phyloP scores from a whole-genome alignment of 2,113 vertebrate species.

The Malurus cyaneus region DNA sequence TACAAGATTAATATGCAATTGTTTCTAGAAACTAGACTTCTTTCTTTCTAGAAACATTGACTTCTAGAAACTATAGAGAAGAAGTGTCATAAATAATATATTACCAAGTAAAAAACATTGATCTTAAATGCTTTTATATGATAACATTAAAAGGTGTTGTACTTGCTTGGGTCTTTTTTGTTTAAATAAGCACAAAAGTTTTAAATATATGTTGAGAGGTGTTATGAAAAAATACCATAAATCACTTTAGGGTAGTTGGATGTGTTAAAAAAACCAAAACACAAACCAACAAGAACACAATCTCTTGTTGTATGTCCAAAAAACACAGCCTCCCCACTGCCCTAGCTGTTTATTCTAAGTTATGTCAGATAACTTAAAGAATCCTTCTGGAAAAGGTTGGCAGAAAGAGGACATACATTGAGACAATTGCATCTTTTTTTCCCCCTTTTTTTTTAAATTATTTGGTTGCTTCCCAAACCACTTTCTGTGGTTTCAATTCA shows the following conservation, averaged over 20 bases:
- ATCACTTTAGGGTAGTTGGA: neutral
- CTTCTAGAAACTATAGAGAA: neutral
- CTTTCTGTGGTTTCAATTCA: conserved; percentile 13
- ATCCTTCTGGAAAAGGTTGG: neutral
- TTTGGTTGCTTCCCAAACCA: neutral
- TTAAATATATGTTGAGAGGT: neutral
- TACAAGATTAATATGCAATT: neutral
- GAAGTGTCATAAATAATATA: neutral
- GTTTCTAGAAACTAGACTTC: no score
- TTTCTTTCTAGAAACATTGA: no score
- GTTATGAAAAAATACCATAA: neutral
- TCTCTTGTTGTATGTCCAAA: neutral
- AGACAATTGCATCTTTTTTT: neutral
- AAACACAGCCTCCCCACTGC: neutral
- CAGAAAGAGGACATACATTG: neutral
- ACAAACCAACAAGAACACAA: neutral
- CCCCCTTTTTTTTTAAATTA: fast-evolving
- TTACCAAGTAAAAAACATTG: neutral
- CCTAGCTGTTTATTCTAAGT: neutral
- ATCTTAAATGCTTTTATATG: neutral
- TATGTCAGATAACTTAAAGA: neutral
- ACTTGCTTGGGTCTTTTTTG: neutral
- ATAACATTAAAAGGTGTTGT: neutral
- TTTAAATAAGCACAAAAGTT: neutral
- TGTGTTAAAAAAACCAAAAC: neutral